Evolutionary conservation across 2,113 vertebrate genomes (phyloP), one percentile per base, ranked within the genome.

Genomic region (Corapipo altera): DNA sequence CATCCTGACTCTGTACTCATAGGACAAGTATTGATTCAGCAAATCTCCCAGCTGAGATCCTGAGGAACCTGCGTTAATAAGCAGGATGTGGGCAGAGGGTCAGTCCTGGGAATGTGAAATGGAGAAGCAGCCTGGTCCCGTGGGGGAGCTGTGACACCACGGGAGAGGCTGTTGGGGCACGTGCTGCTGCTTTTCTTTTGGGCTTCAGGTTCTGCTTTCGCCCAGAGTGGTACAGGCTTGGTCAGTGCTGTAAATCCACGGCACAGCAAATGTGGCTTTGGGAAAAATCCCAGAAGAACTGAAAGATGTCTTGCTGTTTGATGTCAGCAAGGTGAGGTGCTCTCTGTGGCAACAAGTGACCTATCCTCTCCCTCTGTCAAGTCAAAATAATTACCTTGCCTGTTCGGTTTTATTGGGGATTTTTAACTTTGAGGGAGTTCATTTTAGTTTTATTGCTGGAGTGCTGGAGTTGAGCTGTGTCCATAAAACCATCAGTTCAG

Each of bases 121-220:
- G 54, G 37, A 32, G 21, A 23, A 22, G 12, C 30, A 28, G n/a
- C 39, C 78, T 41, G 72, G 35, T 83, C 95, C 76, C 51, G 11
- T 52, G 90, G 90, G 85, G 95, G 96, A 91, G 93, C 96, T 96
- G 92, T 89, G 54, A 30, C 83, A 90, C 79, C 70, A 8, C 58
- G 5, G 48, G 44, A 93, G 64, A 65, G 52, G 69, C 69, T 75
- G 17, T 0, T 39, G 15, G 19, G 76, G 26, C 37, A 33, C 0
- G 1, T 44, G 54, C 51, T 82, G 49, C 72, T 54, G 3, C 6
- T 1, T 55, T 71, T 58, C 61, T 39, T 12, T 12, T 3, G 18
- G 1, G 27, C 43, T 73, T 46, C 0, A 27, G 23, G 8, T 6
- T 59, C 80, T 61, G n/a, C 4, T 77, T 67, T 74, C 59, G 21